phyloP scores from a whole-genome alignment of 2,888 invertebrate species.

The Steinernema scapterisci region DNA sequence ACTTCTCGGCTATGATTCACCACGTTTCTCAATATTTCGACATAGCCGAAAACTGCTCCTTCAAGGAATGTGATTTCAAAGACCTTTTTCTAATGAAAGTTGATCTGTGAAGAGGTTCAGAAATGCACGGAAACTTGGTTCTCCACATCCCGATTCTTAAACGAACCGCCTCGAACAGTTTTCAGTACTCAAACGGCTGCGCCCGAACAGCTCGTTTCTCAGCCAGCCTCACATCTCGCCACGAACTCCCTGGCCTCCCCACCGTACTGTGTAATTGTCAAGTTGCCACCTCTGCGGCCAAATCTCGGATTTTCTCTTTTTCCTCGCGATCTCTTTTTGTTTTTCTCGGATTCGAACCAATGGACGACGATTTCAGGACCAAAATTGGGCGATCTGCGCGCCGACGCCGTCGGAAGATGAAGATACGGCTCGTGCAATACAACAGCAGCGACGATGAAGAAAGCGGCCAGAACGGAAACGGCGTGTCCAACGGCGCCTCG shows the following conservation, averaged over 20 bases:
- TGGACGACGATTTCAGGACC: neutral
- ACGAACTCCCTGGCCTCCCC: neutral
- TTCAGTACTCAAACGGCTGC: too few species aligned
- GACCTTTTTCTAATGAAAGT: too few species aligned
- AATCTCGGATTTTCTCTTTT: neutral
- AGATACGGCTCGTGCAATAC: slow-evolving; percentile 1
- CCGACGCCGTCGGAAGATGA: neutral
- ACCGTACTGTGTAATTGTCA: neutral
- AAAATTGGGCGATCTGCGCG: neutral
- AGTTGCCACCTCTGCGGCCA: neutral
- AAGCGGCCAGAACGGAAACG: neutral
- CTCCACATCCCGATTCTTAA: too few species aligned
- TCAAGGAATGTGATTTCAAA: too few species aligned
- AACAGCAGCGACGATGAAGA: slow-evolving; percentile 2
- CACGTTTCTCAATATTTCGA: too few species aligned
- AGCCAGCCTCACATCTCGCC: too few species aligned
- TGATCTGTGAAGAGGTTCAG: too few species aligned
- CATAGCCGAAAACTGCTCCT: too few species aligned
- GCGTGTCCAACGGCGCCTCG: neutral
- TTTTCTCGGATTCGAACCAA: neutral
- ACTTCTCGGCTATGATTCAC: too few species aligned
- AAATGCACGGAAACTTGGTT: too few species aligned
- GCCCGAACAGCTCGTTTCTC: too few species aligned
- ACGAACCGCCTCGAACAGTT: too few species aligned
- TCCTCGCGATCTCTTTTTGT: neutral